phyloP scores from a whole-genome alignment of 1,140 invertebrate species.

The Euglossa dilemma region DNA sequence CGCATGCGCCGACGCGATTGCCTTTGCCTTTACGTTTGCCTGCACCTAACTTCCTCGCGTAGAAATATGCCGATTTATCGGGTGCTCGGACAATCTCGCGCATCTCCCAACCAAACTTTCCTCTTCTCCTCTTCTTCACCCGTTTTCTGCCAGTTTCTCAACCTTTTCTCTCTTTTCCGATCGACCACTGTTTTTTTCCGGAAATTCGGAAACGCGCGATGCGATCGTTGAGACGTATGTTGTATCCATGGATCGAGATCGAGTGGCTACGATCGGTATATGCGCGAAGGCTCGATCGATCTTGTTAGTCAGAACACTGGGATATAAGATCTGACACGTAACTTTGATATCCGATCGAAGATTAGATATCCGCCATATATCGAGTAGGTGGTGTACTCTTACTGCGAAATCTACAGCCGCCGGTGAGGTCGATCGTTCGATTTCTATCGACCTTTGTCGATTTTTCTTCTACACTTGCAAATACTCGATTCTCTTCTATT shows the following conservation, averaged over 20 bases:
- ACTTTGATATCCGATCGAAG: constrained; percentile 23
- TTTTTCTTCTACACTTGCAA: too few species aligned
- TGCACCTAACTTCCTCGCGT: constrained; percentile 16
- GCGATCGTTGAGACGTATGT: background rate
- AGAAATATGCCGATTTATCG: constrained; percentile 16
- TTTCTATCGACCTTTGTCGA: too few species aligned
- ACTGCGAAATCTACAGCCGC: background rate
- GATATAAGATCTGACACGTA: constrained; percentile 29
- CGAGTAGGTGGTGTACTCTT: background rate
- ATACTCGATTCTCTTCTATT: too few species aligned
- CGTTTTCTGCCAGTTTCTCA: too few species aligned
- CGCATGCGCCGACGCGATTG: constrained; percentile 1
- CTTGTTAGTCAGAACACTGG: constrained; percentile 11
- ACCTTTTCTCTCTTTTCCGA: background rate
- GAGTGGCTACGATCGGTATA: background rate
- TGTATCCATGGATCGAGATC: background rate
- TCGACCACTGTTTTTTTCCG: too few species aligned
- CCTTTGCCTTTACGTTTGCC: background rate
- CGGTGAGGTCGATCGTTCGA: background rate
- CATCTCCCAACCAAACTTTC: too few species aligned
- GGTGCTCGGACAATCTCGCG: constrained; percentile 4
- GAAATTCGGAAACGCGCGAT: background rate
- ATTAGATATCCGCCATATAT: constrained; percentile 27
- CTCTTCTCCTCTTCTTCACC: too few species aligned
- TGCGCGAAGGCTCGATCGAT: background rate